Conservation (phyloP, 2,797 vertebrate species). For the Morus bassanus region DNA sequence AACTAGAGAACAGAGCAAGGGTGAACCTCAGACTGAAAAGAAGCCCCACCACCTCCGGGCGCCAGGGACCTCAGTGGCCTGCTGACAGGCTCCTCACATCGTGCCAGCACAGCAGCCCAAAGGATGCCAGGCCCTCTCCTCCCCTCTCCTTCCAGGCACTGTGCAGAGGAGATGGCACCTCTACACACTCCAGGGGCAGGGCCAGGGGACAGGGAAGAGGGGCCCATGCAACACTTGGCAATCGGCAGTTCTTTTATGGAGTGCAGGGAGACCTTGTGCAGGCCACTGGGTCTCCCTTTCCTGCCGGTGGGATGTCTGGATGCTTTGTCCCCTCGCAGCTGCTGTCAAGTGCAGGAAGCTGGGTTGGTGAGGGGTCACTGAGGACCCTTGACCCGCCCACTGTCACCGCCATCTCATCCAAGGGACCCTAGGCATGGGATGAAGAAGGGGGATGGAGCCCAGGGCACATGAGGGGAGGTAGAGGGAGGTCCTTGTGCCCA, state of each 20-base stretch:
- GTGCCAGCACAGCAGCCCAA: accelerated
- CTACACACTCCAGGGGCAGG: not conserved
- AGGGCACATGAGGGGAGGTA: not conserved
- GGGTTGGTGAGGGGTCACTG: not conserved
- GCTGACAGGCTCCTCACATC: accelerated
- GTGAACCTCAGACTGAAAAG: not conserved
- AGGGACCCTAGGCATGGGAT: not conserved
- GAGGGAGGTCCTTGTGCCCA: not conserved
- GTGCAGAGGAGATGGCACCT: not conserved
- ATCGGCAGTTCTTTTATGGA: not conserved
- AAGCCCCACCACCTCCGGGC: not conserved
- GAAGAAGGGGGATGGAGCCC: not conserved
- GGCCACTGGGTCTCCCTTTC: not conserved
- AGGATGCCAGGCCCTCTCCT: not conserved
- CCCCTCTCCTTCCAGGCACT: too few relatives aligned
- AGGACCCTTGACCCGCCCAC: not conserved
- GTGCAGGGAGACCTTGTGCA: not conserved
- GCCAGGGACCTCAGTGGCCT: not conserved
- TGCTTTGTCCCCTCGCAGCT: not conserved
- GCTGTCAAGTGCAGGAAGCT: not conserved
- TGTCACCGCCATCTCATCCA: not conserved
- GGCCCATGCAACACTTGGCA: not conserved
- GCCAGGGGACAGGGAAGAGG: not conserved
- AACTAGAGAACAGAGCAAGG: not conserved
- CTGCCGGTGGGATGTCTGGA: accelerated